Evolutionary conservation across 2,888 invertebrate species (phyloP).

Genomic region (Pardosa pseudoannulata): DNA sequence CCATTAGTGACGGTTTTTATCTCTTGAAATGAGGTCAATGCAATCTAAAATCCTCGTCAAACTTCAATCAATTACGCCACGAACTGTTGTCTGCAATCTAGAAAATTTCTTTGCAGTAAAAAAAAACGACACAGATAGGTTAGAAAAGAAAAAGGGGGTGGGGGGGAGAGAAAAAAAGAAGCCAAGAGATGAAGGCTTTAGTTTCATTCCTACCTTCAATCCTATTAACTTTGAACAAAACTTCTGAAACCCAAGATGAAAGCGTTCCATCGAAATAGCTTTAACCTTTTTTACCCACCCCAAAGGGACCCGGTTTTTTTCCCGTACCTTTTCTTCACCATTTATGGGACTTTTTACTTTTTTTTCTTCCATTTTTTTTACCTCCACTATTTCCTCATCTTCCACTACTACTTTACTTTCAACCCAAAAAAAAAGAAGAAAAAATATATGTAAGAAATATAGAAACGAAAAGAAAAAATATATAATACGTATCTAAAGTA

Average conservation of each 20-base stretch:
- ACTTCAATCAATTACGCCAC: constrained; percentile 68
- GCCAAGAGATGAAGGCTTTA: constrained; percentile 56
- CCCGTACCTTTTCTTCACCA: constrained; percentile 70
- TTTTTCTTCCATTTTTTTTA: constrained; percentile 20
- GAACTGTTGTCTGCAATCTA: constrained; percentile 65
- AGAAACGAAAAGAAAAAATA: constrained; percentile 44
- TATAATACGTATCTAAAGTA: constrained; percentile 13
- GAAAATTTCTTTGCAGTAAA: constrained; percentile 57
- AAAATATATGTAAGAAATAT: constrained; percentile 50
- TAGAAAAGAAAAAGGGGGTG: constrained; percentile 29
- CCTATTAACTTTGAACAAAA: constrained; percentile 72
- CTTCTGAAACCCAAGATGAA: constrained; percentile 71
- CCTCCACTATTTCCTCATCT: constrained; percentile 54
- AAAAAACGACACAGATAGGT: constrained; percentile 15
- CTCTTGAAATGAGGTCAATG: constrained; percentile 27
- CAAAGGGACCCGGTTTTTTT: constrained; percentile 40
- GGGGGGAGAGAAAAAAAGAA: constrained; percentile 42
- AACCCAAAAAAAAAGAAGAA: constrained; percentile 54
- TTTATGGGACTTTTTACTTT: constrained; percentile 47
- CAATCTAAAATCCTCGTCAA: constrained; percentile 68
- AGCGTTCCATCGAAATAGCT: constrained; percentile 69
- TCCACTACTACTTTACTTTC: constrained; percentile 47
- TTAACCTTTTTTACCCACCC: constrained; percentile 48
- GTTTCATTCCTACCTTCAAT: constrained; percentile 70
- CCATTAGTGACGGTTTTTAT: constrained; percentile 11